Evolutionary conservation across 2,797 vertebrate species (phyloP).

Genomic region (Amniataba percoides): DNA sequence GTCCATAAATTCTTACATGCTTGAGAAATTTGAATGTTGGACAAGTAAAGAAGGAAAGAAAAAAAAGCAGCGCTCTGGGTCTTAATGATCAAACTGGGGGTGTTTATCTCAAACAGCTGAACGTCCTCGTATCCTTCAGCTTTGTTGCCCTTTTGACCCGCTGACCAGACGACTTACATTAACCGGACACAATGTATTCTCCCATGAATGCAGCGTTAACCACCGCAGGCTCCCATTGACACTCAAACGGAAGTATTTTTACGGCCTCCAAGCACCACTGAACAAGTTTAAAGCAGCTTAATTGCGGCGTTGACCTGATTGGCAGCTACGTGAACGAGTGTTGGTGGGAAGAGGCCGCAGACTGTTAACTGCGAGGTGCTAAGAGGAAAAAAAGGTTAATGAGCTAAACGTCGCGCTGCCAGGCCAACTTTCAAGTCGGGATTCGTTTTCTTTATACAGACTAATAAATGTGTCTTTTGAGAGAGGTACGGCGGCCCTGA

Average conservation of each 20-base stretch:
- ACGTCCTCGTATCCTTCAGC: slow-evolving; percentile 36
- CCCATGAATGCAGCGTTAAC: slow-evolving; percentile 65
- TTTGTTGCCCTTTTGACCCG: slow-evolving; percentile 67
- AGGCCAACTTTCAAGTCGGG: slow-evolving; percentile 65
- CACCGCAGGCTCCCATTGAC: slow-evolving; percentile 70
- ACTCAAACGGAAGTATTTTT: slow-evolving; percentile 78
- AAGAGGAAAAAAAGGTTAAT: slow-evolving; percentile 71
- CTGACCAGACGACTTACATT: slow-evolving; percentile 71
- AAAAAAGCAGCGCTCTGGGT: neutral
- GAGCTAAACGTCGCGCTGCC: slow-evolving; percentile 63
- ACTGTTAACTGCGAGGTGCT: slow-evolving; percentile 72
- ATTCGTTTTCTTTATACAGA: slow-evolving; percentile 60
- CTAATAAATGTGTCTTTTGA: slow-evolving; percentile 52
- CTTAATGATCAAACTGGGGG: slow-evolving; percentile 12
- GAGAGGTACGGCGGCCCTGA: neutral
- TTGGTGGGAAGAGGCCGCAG: slow-evolving; percentile 69
- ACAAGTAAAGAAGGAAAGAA: slow-evolving; percentile 5
- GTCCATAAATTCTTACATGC: slow-evolving; percentile 54
- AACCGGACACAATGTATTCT: slow-evolving; percentile 68
- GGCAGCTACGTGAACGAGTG: slow-evolving; percentile 64
- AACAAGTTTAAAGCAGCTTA: slow-evolving; percentile 81
- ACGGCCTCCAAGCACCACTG: slow-evolving; percentile 76
- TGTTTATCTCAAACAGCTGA: slow-evolving; percentile 38
- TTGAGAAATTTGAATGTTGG: slow-evolving; percentile 43
- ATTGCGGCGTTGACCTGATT: slow-evolving; percentile 76